Evolutionary conservation across 2,888 invertebrate species (phyloP).

Genomic region (Cenopis cana): DNA sequence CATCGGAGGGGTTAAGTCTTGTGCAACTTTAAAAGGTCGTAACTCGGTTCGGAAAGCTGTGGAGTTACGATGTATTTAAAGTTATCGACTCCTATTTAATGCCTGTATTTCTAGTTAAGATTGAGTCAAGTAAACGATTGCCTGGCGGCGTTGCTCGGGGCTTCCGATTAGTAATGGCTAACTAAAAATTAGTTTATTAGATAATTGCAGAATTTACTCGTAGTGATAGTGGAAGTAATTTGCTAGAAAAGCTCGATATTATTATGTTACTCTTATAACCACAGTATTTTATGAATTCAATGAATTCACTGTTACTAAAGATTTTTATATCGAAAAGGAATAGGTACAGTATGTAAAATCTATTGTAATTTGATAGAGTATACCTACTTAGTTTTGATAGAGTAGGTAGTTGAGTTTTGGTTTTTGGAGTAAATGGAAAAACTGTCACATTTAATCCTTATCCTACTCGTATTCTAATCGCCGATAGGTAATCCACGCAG

Average conservation of each 20-base stretch:
- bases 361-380: no score
- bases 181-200: conserved; percentile 11
- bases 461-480: no score
- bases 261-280: no score
- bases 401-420: no score
- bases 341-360: no score
- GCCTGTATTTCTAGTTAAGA: conserved; percentile 62
- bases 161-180: conserved; percentile 8
- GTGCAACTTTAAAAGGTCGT: not conserved
- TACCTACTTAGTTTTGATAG: no score
- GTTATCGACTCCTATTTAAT: conserved; percentile 60
- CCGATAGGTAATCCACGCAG: no score
- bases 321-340: no score
- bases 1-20: conserved; percentile 71
- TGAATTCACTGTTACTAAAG: no score
- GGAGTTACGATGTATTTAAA: not conserved
- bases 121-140: conserved; percentile 38
- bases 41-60: not conserved
- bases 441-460: no score
- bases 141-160: conserved; percentile 31
- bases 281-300: no score
- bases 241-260: not conserved
- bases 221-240: not conserved
- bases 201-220: conserved; percentile 16
- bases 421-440: no score